Evolutionary conservation across 2,888 invertebrate genomes (phyloP).

Genomic region (Scaeva pyrastri): DNA sequence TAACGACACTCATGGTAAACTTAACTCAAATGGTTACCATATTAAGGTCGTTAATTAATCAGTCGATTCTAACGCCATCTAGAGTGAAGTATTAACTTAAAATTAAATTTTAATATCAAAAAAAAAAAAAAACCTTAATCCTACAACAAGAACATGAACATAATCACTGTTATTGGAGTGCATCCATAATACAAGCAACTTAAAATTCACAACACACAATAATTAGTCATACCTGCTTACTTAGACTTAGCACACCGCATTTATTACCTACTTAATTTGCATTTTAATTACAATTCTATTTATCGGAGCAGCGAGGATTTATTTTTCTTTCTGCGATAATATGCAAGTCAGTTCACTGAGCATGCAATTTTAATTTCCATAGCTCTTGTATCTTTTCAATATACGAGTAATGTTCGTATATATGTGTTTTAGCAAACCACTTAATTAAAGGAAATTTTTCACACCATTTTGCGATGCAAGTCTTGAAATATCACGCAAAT

Average conservation of each 20-base stretch:
- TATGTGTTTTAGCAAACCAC: background rate
- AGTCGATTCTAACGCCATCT: background rate
- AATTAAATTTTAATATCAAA: background rate
- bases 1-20: background rate
- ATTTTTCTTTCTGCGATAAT: background rate
- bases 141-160: background rate
- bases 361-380: background rate
- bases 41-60: background rate
- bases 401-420: background rate
- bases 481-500: background rate
- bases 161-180: background rate
- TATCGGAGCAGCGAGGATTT: constrained; percentile 9
- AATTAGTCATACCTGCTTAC: constrained; percentile 29
- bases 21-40: background rate
- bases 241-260: background rate
- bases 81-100: background rate
- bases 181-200: background rate
- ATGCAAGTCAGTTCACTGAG: background rate
- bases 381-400: too few relatives aligned
- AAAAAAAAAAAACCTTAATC: background rate
- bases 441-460: constrained; percentile 16
- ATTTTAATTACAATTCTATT: background rate
- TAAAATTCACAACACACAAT: background rate
- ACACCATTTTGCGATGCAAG: background rate
- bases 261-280: constrained; percentile 1